Evolutionary conservation across 2,888 invertebrate genomes (phyloP).

Genomic region (Perithous albicinctus): DNA sequence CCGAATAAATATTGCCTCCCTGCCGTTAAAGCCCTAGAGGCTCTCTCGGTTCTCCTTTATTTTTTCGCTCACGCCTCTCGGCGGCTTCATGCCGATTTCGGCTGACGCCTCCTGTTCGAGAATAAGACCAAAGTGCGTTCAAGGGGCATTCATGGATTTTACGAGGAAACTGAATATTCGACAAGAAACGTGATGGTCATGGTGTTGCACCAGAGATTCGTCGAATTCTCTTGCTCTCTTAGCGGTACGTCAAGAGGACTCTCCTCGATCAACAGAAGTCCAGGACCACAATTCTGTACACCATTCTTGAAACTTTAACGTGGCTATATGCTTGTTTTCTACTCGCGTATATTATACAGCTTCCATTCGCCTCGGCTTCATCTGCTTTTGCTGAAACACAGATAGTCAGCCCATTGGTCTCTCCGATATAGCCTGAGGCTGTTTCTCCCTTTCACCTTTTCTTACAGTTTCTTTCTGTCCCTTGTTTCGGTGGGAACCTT

Average conservation of each 20-base stretch:
- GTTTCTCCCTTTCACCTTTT: conserved; percentile 18
- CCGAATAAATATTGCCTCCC: conserved; percentile 1
- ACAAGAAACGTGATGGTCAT: not conserved
- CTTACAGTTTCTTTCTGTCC: conserved; percentile 30
- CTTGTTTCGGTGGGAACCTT: conserved; percentile 53
- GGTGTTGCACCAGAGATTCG: conserved; percentile 24
- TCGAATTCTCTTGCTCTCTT: conserved; percentile 6
- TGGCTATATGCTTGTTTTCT: conserved; percentile 12
- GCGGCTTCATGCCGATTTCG: conserved; percentile 3
- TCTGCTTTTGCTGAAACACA: not conserved
- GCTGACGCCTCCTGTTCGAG: not conserved
- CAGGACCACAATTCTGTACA: not conserved
- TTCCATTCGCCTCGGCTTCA: not conserved
- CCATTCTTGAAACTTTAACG: not conserved
- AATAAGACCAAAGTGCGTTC: conserved; percentile 8
- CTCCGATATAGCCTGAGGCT: conserved; percentile 43
- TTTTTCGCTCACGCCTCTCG: not conserved
- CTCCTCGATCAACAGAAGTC: not conserved
- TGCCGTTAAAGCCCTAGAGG: not conserved
- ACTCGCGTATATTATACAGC: not conserved
- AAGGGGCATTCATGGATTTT: conserved; percentile 11
- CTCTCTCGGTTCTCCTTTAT: not conserved
- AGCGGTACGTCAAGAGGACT: not conserved
- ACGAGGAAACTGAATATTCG: not conserved
- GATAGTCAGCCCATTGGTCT: conserved; percentile 3